Percentiles rank a stretch among this genome's conserved stretches.
Evolutionary conservation across 2,888 invertebrate species (phyloP).

Genomic region (Sceliomorpha sp.): DNA sequence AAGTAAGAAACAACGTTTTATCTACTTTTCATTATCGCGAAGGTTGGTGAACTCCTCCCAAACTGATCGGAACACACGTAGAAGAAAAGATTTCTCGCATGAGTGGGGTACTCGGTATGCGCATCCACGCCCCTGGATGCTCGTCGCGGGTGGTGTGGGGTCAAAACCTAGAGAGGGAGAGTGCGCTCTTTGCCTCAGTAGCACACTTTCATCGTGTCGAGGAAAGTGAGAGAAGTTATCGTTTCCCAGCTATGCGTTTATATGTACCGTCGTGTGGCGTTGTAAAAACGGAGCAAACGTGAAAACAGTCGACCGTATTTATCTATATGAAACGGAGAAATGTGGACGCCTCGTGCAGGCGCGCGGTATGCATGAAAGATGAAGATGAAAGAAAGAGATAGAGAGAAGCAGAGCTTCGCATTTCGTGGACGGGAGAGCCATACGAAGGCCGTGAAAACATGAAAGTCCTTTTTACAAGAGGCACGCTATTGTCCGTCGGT

Average conservation of each 20-base stretch:
- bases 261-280: slow-evolving; percentile 37
- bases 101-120: slow-evolving; percentile 13
- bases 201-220: slow-evolving; percentile 72
- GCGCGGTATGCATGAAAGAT: slow-evolving; percentile 45
- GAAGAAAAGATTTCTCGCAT: too few species aligned
- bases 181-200: slow-evolving; percentile 65
- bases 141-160: slow-evolving; percentile 48
- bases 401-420: slow-evolving; percentile 31
- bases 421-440: slow-evolving; percentile 48
- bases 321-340: slow-evolving; percentile 38
- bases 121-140: slow-evolving; percentile 46
- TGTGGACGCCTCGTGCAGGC: slow-evolving; percentile 32
- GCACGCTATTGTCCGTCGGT: slow-evolving; percentile 31
- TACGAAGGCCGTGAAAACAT: slow-evolving; percentile 36
- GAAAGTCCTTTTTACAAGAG: slow-evolving; percentile 46
- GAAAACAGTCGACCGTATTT: slow-evolving; percentile 44
- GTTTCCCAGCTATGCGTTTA: slow-evolving; percentile 41
- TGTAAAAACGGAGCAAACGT: slow-evolving; percentile 44
- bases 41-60: too few species aligned
- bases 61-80: too few species aligned
- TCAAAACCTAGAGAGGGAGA: slow-evolving; percentile 59
- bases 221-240: slow-evolving; percentile 66
- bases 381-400: slow-evolving; percentile 37
- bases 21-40: too few species aligned
- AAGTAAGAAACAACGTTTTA: too few species aligned